phyloP scores from a whole-genome alignment of 2,888 invertebrate species.

The Zygogramma bicolorata region DNA sequence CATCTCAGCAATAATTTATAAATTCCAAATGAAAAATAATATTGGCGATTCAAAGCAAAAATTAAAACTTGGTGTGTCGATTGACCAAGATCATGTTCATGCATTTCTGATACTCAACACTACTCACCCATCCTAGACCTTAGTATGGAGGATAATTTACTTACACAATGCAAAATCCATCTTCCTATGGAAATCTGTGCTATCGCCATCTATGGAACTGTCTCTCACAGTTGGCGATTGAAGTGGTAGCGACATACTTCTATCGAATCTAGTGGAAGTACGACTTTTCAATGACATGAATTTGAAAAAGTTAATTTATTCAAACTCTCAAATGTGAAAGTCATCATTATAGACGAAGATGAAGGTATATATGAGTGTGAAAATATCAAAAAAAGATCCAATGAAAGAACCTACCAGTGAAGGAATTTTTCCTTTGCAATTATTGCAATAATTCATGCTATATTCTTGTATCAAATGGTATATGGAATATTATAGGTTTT shows the following conservation, averaged over 20 bases:
- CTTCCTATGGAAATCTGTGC: slow-evolving; percentile 70
- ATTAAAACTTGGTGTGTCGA: slow-evolving; percentile 44
- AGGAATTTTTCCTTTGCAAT: too few species aligned
- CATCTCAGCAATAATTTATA: background rate
- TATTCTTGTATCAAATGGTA: too few species aligned
- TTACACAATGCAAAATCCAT: slow-evolving; percentile 91
- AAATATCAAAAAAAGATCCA: too few species aligned
- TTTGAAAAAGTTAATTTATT: too few species aligned
- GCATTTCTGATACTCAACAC: slow-evolving; percentile 36
- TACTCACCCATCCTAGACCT: slow-evolving; percentile 48
- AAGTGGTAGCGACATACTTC: slow-evolving; percentile 78
- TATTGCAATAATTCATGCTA: too few species aligned
- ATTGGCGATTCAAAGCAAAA: slow-evolving; percentile 48
- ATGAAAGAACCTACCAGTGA: too few species aligned
- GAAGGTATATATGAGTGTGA: too few species aligned
- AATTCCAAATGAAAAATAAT: slow-evolving; percentile 22
- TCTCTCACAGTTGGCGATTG: slow-evolving; percentile 68
- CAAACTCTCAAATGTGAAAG: too few species aligned
- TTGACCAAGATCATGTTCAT: slow-evolving; percentile 35
- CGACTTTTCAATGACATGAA: too few species aligned
- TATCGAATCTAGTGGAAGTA: slow-evolving; percentile 74
- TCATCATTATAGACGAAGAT: too few species aligned
- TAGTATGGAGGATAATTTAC: slow-evolving; percentile 59
- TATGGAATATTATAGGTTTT: too few species aligned
- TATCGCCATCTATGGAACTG: slow-evolving; percentile 67